Base-by-base conservation (phyloP, 2,888 invertebrate genomes). In the Catonia carolina region DNA sequence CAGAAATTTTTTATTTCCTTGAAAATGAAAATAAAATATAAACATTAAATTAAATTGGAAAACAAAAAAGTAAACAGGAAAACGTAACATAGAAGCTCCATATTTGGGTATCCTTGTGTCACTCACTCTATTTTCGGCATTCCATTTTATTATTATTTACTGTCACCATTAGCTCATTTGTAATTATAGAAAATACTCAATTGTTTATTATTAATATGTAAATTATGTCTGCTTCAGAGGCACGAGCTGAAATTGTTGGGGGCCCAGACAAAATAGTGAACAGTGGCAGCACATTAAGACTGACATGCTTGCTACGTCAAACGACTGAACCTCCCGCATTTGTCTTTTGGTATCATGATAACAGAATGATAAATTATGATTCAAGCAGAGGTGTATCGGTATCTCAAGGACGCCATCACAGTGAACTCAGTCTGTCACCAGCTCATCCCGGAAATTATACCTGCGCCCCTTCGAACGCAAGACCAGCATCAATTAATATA, bases 341-440 rank as follows among this genome's bases (percentile, higher is more conserved):
- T 71, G 84, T 91, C 51, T 88, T 88, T 73, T 88, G 89, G 88
- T 72, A 71, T 64, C 67, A 71, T 60, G 90, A 91, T 74, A 86
- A 86, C 69, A 82, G 89, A 63, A 91, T 92, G 91, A 90, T 92
- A 71, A 92, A 92, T 79, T 92, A 89, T 73, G 91, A 92, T 74
- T 79, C 79, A 41, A 89, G 90, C 69, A 81, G 86, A 59, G 90
- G 89, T 56, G 86, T 91, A 69, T 89, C 89, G 72, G 91, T 92
- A 53, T 89, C 87, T 58, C 89, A 89, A 3, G 89, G 90, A 67
- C 75, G 84, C 35, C 77, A 78, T 55, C 82, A 82, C 70, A 80
- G 87, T 66, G 62, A 62, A 39, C 76, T 87, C 31, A 65, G 60
- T 35, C 77, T 79, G 7, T 76, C 78, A 0, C 75, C 75, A 0